phyloP scores from a whole-genome alignment of 2,113 vertebrate genomes.

The Dipodomys ordii region DNA sequence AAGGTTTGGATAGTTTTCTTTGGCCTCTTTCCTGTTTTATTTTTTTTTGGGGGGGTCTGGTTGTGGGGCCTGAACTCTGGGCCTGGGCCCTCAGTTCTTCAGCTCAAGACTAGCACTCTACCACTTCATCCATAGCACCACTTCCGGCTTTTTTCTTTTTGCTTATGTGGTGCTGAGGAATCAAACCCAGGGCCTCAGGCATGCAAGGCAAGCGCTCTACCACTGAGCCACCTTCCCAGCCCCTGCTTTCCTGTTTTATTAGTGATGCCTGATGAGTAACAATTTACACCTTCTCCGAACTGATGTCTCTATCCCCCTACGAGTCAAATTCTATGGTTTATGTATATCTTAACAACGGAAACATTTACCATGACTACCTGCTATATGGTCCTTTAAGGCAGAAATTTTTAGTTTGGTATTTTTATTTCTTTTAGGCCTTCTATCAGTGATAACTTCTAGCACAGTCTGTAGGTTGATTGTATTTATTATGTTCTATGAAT shows the following conservation, averaged over 20 bases:
- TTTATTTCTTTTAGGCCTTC: slow-evolving; percentile 43
- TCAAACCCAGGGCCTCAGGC: too few relatives aligned
- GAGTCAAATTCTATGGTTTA: neutral
- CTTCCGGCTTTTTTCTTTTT: too few relatives aligned
- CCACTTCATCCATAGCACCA: too few relatives aligned
- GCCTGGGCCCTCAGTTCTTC: too few relatives aligned
- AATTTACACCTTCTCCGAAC: neutral
- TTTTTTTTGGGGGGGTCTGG: neutral
- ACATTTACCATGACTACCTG: neutral
- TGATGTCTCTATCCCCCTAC: neutral
- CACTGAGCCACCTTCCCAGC: too few relatives aligned
- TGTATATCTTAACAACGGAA: slow-evolving; percentile 13
- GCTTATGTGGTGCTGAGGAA: too few relatives aligned
- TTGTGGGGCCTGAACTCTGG: too few relatives aligned
- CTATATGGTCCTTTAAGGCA: slow-evolving; percentile 21
- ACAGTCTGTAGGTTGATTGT: slow-evolving; percentile 7
- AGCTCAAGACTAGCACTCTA: too few relatives aligned
- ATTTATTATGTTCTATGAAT: neutral
- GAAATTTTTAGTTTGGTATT: slow-evolving; percentile 45
- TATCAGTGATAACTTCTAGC: neutral
- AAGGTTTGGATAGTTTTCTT: neutral
- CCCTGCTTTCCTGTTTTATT: neutral
- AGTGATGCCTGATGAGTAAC: neutral
- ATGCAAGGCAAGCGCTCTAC: too few relatives aligned
- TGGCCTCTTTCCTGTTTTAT: neutral